Evolutionary conservation across 2,113 vertebrate species (phyloP).

Genomic region (Pteruthius melanotis): DNA sequence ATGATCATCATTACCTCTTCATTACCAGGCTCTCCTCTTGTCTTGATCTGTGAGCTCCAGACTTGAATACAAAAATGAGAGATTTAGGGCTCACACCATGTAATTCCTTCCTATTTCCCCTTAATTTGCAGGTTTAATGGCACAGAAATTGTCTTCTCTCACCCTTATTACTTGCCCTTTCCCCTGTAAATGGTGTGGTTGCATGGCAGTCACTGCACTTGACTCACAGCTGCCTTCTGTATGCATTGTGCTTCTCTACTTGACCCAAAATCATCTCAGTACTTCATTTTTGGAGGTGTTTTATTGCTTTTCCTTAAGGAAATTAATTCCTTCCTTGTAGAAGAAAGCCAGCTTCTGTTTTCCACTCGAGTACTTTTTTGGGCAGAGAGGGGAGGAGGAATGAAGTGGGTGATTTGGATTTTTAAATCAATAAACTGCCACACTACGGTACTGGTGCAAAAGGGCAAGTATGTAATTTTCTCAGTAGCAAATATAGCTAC

Average conservation of each 20-base stretch:
- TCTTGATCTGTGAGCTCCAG: background rate
- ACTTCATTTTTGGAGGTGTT: background rate
- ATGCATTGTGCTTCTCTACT: background rate
- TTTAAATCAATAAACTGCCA: conserved; percentile 12
- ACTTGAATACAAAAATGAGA: background rate
- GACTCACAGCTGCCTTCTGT: background rate
- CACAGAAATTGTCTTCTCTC: background rate
- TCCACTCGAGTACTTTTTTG: background rate
- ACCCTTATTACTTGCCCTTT: background rate
- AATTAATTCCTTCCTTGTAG: conserved; percentile 15
- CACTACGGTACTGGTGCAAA: conserved; percentile 5
- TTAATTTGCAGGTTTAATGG: background rate
- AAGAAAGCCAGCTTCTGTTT: background rate
- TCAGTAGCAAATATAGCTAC: conserved; percentile 39
- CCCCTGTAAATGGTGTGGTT: background rate
- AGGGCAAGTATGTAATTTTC: conserved; percentile 34
- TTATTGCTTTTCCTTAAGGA: background rate
- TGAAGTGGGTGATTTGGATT: background rate
- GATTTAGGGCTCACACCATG: background rate
- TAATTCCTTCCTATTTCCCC: background rate
- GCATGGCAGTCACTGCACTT: background rate
- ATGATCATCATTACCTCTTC: background rate
- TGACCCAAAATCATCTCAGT: background rate
- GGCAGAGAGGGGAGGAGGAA: background rate
- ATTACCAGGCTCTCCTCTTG: background rate